Percentiles rank a stretch among this genome's conserved stretches.
phyloP scores from a whole-genome alignment of 2,888 invertebrate genomes.

The Dendrolimus houi region DNA sequence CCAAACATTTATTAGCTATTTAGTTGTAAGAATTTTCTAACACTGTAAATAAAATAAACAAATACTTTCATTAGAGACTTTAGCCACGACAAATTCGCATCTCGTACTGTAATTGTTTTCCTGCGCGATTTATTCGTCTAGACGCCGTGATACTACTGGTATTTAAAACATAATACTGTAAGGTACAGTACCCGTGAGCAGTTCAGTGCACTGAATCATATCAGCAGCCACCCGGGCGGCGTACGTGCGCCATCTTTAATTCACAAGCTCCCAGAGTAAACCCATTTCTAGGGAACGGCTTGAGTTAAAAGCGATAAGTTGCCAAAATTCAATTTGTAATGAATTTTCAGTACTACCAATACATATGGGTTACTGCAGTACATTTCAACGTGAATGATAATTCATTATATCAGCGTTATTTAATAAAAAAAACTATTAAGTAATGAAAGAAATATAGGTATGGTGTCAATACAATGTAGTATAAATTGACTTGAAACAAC shows the following conservation, averaged over 20 bases:
- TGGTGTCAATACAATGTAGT: too few species aligned
- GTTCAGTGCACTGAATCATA: slow-evolving; percentile 23
- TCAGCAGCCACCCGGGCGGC: slow-evolving; percentile 12
- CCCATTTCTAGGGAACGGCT: slow-evolving; percentile 14
- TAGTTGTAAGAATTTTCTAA: too few species aligned
- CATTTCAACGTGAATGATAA: neutral
- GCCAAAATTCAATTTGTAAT: neutral
- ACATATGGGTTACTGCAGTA: neutral
- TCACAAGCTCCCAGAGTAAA: slow-evolving; percentile 38
- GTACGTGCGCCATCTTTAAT: slow-evolving; percentile 56
- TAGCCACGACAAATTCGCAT: too few species aligned
- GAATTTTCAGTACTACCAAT: neutral
- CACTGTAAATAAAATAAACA: too few species aligned
- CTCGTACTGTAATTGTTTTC: too few species aligned
- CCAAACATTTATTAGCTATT: too few species aligned
- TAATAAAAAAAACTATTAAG: too few species aligned
- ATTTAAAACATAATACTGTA: neutral
- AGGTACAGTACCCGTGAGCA: slow-evolving; percentile 2
- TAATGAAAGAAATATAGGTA: too few species aligned
- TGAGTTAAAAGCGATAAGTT: slow-evolving; percentile 9
- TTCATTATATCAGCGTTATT: too few species aligned
- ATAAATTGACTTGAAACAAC: too few species aligned
- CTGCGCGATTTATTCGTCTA: too few species aligned
- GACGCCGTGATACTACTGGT: neutral
- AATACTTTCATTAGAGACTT: too few species aligned